Evolutionary conservation across 2,797 vertebrate species (phyloP), one percentile per base, ranked within the genome.

Genomic region (Peromyscus attwateri): DNA sequence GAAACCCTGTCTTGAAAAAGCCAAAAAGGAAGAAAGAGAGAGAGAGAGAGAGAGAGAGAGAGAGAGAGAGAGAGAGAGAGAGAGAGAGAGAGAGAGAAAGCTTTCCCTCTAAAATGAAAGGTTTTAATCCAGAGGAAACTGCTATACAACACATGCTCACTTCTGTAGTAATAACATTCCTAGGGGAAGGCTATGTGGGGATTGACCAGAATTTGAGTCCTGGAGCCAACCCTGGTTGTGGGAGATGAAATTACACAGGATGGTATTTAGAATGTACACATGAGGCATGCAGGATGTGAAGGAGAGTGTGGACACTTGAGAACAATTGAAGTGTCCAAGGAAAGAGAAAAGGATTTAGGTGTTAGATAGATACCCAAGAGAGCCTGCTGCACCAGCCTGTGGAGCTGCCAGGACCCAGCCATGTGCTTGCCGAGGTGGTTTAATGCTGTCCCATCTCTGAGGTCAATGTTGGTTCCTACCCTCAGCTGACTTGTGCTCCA

Each of bases 151-250:
- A 88, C 46, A 75, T 76, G 57, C 14, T 23, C 2, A 71, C 60
- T 75, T 89, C 14, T 87, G n/a, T 64, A 62, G 8, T 87, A 92
- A 55, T 79, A 85, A 31, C 19, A 60, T 55, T 89, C 52, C 57
- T 80, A 87, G 27, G 21, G 62, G 19, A 80, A 81, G 62, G 27
- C 8, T 57, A 25, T 13, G 9, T 77, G 49, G 13, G 80, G 9
- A 95, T 29, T 88, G 80, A 40, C 46, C 29, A 92, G n/a, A 75
- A 89, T 29, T 19, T 87, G 81, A 85, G 40, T 60, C 81, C 55
- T 89, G 85, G 46, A 92, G 75, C 21, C 27, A 62, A 75, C 9
- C 23, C n/a, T 84, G 9, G 31, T 34, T 31, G 40, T 52, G 62
- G 29, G 29, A 77, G 76, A 93, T 27, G 37, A 92, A 57, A 70